A percentile compares a stretch with the other conserved stretches of the same genome.
Conservation (phyloP, 2,797 vertebrate genomes). For the Clarias laeviceps region DNA sequence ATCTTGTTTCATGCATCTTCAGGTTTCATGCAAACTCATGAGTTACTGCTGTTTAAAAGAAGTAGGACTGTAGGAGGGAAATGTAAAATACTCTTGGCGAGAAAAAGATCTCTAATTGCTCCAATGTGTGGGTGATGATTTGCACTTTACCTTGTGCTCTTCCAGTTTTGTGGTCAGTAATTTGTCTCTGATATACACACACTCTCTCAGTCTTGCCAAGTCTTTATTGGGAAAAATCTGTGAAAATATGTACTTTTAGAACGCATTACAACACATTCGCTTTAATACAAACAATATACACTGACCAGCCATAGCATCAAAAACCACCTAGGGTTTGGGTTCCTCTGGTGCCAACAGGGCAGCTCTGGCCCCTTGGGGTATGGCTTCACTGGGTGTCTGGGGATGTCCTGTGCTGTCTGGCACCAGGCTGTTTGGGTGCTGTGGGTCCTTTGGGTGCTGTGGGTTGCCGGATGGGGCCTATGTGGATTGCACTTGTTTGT, state of each 20-base stretch:
- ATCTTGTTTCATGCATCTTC: background rate
- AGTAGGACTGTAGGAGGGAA: background rate
- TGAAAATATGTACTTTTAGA: background rate
- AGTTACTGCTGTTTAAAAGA: background rate
- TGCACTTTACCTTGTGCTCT: constrained; percentile 74
- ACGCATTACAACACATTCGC: background rate
- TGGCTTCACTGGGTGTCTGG: no score
- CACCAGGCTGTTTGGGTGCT: no score
- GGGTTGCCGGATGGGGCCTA: no score
- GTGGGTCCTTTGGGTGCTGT: no score
- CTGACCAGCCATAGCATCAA: no score
- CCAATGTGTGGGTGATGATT: background rate
- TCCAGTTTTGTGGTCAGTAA: constrained; percentile 72
- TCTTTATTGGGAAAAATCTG: constrained; percentile 75
- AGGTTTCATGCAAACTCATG: background rate
- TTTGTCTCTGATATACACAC: constrained; percentile 71
- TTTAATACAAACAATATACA: background rate
- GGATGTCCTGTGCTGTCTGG: no score
- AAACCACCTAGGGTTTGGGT: no score
- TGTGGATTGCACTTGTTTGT: no score
- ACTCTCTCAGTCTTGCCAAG: constrained; percentile 70
- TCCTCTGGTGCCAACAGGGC: no score
- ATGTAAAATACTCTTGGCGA: background rate
- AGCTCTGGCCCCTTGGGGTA: no score
- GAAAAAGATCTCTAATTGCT: background rate